Evolutionary conservation across 2,113 vertebrate genomes (phyloP), one percentile per base, ranked within the genome.

Genomic region (Aldabrachelys gigantea): DNA sequence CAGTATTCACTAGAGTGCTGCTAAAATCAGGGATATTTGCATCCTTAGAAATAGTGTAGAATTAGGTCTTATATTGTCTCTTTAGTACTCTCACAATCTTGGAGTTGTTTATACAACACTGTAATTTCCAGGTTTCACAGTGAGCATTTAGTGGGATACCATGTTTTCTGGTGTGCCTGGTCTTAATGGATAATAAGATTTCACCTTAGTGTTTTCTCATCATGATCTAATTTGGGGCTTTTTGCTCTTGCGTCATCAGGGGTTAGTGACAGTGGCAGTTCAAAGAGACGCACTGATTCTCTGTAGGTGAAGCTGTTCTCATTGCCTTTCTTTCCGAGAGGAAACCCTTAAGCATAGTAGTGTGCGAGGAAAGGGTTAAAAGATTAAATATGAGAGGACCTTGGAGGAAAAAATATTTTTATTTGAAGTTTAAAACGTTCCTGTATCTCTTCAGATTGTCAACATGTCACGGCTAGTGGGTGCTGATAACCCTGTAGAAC

Each of bases 401-500:
- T 5, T 65, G 47, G 17, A 59, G 80, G 95, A 91, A 59, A 31
- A 81, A 16, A 80, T 8, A 2, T 49, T 75, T 85, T 80, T 21
- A 80, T 53, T 88, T 85, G 78, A 95, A 87, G 84, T 19, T 19
- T 86, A 80, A 91, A 35, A 84, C 78, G 53, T 92, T 88, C 24
- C 54, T 31, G 38, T 96, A 91, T 57, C 82, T 89, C 96, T 92
- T 80, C 97, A 99, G 99, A 98, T 99, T 89, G 99, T 99, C 31
- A 99, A 99, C 1, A 96, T 98, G 44, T 99, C 98, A 5, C 98
- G 98, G 50, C 97, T 99, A 88, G 97, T 90, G 76, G 99, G 99
- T 31, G 96, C 94, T 0, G 99, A 99, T 94, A 96, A 99, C 84
- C 99, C 99, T 0, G 98, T 99, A 93, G 99, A 99, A 96, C 97